Conservation (phyloP, 2,113 vertebrate genomes). For the Poeciliopsis turrubarensis region DNA sequence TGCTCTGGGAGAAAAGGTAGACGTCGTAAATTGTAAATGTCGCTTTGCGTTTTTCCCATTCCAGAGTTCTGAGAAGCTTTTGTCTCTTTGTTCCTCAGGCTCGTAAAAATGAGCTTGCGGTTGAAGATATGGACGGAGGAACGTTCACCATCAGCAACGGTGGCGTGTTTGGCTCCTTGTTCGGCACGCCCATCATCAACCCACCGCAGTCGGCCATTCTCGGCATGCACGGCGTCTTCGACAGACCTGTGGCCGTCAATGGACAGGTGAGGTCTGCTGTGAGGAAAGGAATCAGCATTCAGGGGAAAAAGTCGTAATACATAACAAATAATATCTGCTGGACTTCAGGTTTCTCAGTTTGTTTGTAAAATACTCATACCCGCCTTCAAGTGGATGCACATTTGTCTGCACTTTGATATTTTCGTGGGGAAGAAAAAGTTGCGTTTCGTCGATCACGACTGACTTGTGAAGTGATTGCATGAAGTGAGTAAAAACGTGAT, state of each 20-base stretch:
- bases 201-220: slow-evolving; percentile 95
- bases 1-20: slow-evolving; percentile 94
- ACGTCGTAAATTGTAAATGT: not conserved
- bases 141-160: slow-evolving; percentile 97
- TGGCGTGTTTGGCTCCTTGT: slow-evolving; percentile 93
- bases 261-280: slow-evolving; percentile 84
- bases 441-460: no score
- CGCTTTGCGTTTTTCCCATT: no score
- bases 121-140: slow-evolving; percentile 96
- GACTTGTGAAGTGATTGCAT: no score
- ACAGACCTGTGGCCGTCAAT: slow-evolving; percentile 88
- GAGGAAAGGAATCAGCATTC: not conserved
- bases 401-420: no score
- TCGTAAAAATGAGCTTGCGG: slow-evolving; percentile 91
- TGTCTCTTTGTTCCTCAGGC: slow-evolving; percentile 78
- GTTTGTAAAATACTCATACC: no score
- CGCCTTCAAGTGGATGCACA: no score
- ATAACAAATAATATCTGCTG: no score
- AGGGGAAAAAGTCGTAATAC: not conserved
- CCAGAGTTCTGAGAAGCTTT: not conserved
- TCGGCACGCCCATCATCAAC: slow-evolving; percentile 96
- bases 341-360: no score
- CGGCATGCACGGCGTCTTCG: slow-evolving; percentile 94
- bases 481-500: no score
- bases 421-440: no score